Conservation (phyloP, 2,797 vertebrate genomes). For the Lepilemur septentrionalis region DNA sequence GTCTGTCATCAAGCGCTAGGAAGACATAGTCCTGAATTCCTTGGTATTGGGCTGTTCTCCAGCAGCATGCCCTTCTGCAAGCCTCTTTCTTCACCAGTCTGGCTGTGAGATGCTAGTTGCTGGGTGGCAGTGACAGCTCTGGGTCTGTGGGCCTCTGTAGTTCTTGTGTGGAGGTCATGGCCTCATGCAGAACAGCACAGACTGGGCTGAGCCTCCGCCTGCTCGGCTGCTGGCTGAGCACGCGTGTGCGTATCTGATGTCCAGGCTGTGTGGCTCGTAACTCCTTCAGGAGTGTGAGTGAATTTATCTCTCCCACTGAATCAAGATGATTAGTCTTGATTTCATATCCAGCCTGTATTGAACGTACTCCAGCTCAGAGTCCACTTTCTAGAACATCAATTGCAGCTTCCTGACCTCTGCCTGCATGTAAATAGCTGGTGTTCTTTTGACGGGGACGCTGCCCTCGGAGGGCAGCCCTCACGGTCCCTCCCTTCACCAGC, state of each 20-base stretch:
- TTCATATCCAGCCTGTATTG: neutral
- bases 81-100: neutral
- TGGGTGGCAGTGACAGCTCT: slow-evolving; percentile 79
- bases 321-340: neutral
- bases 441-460: neutral
- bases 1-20: rapidly evolving
- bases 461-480: neutral
- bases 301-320: slow-evolving; percentile 84
- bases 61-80: neutral
- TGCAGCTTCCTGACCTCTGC: neutral
- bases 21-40: neutral
- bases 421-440: neutral
- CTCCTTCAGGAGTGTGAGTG: slow-evolving; percentile 85
- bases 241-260: slow-evolving; percentile 83
- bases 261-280: slow-evolving; percentile 85
- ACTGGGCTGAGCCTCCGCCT: slow-evolving; percentile 85
- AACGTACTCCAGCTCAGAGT: neutral
- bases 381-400: neutral
- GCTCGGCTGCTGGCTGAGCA: slow-evolving; percentile 84
- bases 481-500: no score
- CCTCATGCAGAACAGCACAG: slow-evolving; percentile 80
- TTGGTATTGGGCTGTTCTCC: neutral
- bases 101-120: slow-evolving; percentile 56
- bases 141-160: slow-evolving; percentile 81
- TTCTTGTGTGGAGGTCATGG: slow-evolving; percentile 79